Evolutionary conservation across 2,797 vertebrate species (phyloP).

Genomic region (Melanotaenia boesemani): DNA sequence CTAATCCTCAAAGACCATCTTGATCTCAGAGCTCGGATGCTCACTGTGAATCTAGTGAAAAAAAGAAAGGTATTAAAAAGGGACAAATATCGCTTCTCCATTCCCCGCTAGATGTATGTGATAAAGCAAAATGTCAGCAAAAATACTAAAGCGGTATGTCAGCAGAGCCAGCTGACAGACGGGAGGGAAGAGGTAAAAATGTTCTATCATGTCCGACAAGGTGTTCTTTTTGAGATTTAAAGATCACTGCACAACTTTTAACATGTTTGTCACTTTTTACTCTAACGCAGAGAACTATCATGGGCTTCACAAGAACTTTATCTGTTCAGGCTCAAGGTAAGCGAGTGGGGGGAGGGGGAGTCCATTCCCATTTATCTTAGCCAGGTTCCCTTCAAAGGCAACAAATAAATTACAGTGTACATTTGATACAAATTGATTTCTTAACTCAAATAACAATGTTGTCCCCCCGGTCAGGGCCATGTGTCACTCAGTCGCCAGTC

Average conservation of each 20-base stretch:
- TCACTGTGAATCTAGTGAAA: constrained; percentile 76
- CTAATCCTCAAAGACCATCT: constrained; percentile 86
- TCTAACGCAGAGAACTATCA: constrained; percentile 96
- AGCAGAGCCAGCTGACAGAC: constrained; percentile 94
- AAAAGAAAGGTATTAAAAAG: constrained; percentile 76
- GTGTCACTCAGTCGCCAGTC: constrained; percentile 96
- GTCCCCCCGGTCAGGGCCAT: constrained; percentile 97
- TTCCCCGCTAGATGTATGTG: constrained; percentile 91
- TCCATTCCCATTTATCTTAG: constrained; percentile 99
- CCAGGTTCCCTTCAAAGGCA: constrained; percentile 99
- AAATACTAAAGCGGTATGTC: constrained; percentile 97
- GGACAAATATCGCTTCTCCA: constrained; percentile 89
- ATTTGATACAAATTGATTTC: constrained; percentile 99
- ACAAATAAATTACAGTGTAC: constrained; percentile 99
- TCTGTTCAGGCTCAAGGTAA: constrained; percentile 89
- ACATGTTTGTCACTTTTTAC: constrained; percentile 98
- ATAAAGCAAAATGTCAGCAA: constrained; percentile 99
- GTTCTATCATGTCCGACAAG: constrained; percentile 99
- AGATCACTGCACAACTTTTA: constrained; percentile 99
- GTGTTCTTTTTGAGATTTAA: constrained; percentile 99
- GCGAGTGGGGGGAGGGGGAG: constrained; percentile 71
- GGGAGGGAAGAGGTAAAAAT: constrained; percentile 98
- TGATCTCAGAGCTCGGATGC: constrained; percentile 81
- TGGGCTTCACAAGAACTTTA: constrained; percentile 99
- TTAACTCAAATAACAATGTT: constrained; percentile 99